Conservation (phyloP, 2,113 vertebrate species). For the Xenopus laevis region DNA sequence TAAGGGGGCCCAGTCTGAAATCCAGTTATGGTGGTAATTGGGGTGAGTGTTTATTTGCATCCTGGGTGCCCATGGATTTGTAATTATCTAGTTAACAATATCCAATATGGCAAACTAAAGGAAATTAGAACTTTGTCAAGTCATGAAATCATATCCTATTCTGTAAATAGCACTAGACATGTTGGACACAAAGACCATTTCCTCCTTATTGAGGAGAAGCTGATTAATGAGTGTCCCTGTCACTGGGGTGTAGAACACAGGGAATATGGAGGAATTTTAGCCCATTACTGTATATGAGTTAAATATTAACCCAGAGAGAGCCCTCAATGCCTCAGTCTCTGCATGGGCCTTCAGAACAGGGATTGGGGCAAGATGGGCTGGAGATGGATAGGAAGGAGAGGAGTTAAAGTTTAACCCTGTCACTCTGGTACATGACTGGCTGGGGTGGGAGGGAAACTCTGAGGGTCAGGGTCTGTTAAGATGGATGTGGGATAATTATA, state of each 20-base stretch:
- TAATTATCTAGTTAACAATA: no score
- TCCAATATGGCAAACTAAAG: no score
- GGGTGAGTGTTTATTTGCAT: no score
- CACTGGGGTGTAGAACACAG: not conserved
- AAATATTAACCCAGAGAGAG: conserved; percentile 11
- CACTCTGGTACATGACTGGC: conserved; percentile 12
- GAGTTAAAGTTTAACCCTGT: conserved; percentile 29
- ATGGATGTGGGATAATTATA: conserved; percentile 10
- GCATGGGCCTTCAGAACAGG: not conserved
- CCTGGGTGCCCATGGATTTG: no score
- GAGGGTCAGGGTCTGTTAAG: not conserved
- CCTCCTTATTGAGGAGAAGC: not conserved
- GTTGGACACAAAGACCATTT: no score
- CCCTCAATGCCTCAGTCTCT: not conserved
- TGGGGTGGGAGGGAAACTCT: not conserved
- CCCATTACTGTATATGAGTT: not conserved
- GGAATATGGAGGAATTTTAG: not conserved
- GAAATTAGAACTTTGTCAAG: no score
- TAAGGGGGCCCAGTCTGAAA: no score
- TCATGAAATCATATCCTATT: no score
- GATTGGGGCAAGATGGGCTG: not conserved
- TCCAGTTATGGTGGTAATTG: no score
- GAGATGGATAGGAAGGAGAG: not conserved
- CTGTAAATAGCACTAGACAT: no score
- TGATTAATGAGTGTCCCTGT: not conserved